Percentiles rank a stretch among this genome's conserved stretches.
Conservation (phyloP, 1,140 invertebrate genomes). For the Scaptomyza hsui region DNA sequence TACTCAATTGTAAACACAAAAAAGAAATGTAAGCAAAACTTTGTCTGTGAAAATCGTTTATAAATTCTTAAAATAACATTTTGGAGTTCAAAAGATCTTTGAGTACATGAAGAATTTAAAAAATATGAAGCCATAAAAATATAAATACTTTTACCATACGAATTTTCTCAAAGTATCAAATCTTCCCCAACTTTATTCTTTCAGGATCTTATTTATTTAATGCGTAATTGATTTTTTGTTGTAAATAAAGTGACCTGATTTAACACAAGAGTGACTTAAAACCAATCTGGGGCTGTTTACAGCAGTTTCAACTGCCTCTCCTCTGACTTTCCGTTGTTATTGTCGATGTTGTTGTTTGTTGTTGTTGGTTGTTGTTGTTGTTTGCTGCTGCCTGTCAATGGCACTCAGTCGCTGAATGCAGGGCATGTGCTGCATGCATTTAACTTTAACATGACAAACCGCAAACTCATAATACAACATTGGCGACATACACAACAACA, state of each 20-base stretch:
- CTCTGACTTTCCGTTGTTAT: conserved; percentile 31
- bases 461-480: conserved; percentile 80
- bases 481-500: conserved; percentile 60
- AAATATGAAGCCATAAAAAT: too few species aligned
- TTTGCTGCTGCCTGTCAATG: conserved; percentile 63
- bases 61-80: too few species aligned
- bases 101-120: too few species aligned
- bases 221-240: conserved; percentile 25
- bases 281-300: conserved; percentile 44
- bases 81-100: too few species aligned
- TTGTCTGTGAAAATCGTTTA: too few species aligned
- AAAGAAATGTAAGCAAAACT: not conserved
- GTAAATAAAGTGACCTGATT: conserved; percentile 70
- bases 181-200: not conserved
- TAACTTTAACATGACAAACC: conserved; percentile 82
- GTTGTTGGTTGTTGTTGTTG: conserved; percentile 49
- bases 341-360: conserved; percentile 36
- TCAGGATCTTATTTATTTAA: conserved; percentile 30
- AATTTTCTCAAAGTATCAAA: too few species aligned
- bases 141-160: too few species aligned
- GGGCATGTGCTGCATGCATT: conserved; percentile 81
- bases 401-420: conserved; percentile 75
- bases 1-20: conserved; percentile 12
- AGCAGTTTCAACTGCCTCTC: conserved; percentile 37
- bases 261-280: conserved; percentile 65